These are phyloP conservation scores for Kradibia gibbosae DNA, from an alignment of 1,140 invertebrate genomes.

Conservation along the genomic window DNA sequence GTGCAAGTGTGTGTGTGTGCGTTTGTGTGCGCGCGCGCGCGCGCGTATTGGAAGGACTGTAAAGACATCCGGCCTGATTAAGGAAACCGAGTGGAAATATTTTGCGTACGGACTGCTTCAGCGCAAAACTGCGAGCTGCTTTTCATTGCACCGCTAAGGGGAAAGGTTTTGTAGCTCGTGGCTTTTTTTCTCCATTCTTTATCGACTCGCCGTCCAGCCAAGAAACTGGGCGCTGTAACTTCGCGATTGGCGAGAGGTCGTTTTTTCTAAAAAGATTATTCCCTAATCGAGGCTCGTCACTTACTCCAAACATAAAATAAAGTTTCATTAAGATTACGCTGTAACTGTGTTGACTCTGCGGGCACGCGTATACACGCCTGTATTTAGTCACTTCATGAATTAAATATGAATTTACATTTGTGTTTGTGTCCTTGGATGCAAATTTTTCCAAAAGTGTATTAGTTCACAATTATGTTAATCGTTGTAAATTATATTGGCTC, in stretches of 20 bases:
- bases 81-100: conserved; percentile 42
- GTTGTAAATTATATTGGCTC: conserved; percentile 14
- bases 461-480: conserved; percentile 43
- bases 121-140: not conserved
- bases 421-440: not conserved
- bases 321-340: conserved; percentile 47
- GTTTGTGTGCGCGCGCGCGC: not conserved
- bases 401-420: conserved; percentile 28
- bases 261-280: conserved; percentile 30
- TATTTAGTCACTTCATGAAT: conserved; percentile 5
- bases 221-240: conserved; percentile 24
- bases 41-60: conserved; percentile 1
- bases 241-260: not conserved
- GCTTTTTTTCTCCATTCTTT: conserved; percentile 16
- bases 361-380: not conserved
- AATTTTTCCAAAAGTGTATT: conserved; percentile 28
- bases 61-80: conserved; percentile 45
- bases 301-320: conserved; percentile 65
- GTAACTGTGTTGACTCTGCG: conserved; percentile 6
- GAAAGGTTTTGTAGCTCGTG: not conserved
- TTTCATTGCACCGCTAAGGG: not conserved
- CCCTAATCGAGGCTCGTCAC: conserved; percentile 50
- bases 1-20: too few relatives aligned
- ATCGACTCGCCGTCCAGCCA: not conserved
- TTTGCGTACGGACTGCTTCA: not conserved